A percentile compares a stretch with the other conserved stretches of the same genome.
phyloP scores from a whole-genome alignment of 2,797 vertebrate genomes.

The Sebastes oblongus region DNA sequence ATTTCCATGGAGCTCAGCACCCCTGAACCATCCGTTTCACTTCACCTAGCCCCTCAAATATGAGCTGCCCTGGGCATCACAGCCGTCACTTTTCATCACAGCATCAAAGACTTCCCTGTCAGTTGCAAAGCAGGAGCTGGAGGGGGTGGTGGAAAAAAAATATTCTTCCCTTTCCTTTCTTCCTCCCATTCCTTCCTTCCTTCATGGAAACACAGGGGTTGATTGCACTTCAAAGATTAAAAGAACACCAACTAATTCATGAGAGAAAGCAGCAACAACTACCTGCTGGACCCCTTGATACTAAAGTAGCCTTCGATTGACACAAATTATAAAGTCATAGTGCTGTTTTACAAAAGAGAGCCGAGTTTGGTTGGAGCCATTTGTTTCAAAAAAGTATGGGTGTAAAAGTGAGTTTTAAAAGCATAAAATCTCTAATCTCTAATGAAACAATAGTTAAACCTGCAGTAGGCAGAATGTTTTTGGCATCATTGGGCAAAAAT shows the following conservation, averaged over 20 bases:
- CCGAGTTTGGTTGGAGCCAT: neutral
- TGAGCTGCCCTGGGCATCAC: slow-evolving; percentile 46
- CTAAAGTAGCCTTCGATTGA: neutral
- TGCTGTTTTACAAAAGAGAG: neutral
- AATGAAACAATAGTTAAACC: neutral
- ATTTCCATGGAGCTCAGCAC: slow-evolving; percentile 53
- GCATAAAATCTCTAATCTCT: neutral
- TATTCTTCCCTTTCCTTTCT: neutral
- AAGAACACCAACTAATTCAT: slow-evolving; percentile 5
- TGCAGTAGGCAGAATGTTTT: no score
- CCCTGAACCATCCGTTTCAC: slow-evolving; percentile 63
- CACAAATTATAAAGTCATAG: neutral
- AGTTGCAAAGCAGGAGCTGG: slow-evolving; percentile 28
- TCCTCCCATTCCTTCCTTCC: neutral
- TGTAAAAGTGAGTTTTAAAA: neutral
- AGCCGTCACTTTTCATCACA: slow-evolving; percentile 70
- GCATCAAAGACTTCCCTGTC: slow-evolving; percentile 67
- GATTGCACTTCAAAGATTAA: slow-evolving; percentile 27
- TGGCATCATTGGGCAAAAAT: no score
- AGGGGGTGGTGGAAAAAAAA: slow-evolving; percentile 20
- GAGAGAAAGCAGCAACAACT: slow-evolving; percentile 2
- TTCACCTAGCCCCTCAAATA: slow-evolving; percentile 58
- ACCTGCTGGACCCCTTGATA: neutral
- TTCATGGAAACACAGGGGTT: neutral
- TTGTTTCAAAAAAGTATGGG: neutral